These are phyloP conservation scores for Drosophila pallidifrons DNA, from an alignment of 1,140 invertebrate species.

Conservation along the genomic window DNA sequence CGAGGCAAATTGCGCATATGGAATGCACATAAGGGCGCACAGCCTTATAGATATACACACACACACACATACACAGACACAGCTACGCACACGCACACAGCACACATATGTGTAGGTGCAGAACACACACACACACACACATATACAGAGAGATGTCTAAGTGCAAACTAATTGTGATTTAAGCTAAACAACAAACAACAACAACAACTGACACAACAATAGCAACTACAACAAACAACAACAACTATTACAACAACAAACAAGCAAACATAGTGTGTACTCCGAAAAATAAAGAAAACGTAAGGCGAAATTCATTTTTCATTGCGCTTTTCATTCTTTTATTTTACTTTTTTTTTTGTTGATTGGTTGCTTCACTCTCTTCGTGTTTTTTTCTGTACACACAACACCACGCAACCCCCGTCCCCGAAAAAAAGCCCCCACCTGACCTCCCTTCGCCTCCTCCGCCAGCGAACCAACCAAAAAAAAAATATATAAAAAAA, in stretches of 20 bases:
- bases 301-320: conserved; percentile 56
- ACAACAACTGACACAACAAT: conserved; percentile 22
- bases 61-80: conserved; percentile 13
- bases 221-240: conserved; percentile 24
- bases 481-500: conserved; percentile 14
- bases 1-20: conserved; percentile 65
- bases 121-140: conserved; percentile 8
- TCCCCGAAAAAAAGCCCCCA: conserved; percentile 23
- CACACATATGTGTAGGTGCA: conserved; percentile 9
- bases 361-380: too few relatives aligned
- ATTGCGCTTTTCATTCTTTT: conserved; percentile 23
- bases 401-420: conserved; percentile 66
- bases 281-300: not conserved
- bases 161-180: conserved; percentile 77
- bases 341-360: conserved; percentile 13
- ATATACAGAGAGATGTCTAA: conserved; percentile 34
- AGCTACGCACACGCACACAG: conserved; percentile 11
- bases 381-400: conserved; percentile 70
- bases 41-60: conserved; percentile 37
- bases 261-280: conserved; percentile 22
- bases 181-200: conserved; percentile 53
- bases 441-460: not conserved
- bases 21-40: conserved; percentile 58
- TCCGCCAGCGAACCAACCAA: not conserved
- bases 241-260: conserved; percentile 27